Conservation (phyloP, 1,140 invertebrate genomes). For the Copidosoma floridanum region DNA sequence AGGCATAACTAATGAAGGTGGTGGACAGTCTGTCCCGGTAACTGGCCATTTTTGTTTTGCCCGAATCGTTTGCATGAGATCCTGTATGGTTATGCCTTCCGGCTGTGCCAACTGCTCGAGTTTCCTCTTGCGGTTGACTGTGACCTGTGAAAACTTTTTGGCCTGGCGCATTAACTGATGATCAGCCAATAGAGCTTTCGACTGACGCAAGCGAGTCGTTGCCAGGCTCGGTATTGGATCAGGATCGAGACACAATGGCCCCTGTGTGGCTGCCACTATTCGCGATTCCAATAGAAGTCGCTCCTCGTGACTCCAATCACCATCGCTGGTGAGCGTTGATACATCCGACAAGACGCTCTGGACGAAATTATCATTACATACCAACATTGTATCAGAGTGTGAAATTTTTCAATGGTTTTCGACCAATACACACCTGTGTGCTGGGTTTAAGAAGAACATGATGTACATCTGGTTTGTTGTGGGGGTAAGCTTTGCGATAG, state of each 20-base stretch:
- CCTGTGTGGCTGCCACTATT: constrained; percentile 77
- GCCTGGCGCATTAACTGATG: constrained; percentile 72
- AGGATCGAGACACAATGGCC: constrained; percentile 84
- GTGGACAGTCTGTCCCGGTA: constrained; percentile 48
- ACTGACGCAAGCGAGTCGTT: constrained; percentile 71
- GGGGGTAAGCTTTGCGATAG: constrained; percentile 74
- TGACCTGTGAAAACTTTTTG: constrained; percentile 70
- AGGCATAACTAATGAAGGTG: constrained; percentile 48
- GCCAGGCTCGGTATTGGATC: constrained; percentile 75
- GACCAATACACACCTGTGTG: constrained; percentile 71
- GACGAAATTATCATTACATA: neutral
- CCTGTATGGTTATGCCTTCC: constrained; percentile 72
- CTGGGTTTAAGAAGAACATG: constrained; percentile 87
- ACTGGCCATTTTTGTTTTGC: constrained; percentile 36
- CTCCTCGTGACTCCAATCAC: constrained; percentile 76
- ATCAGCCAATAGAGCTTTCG: constrained; percentile 72
- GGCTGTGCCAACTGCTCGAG: constrained; percentile 79
- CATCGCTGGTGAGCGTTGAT: constrained; percentile 65
- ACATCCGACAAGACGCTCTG: constrained; percentile 76
- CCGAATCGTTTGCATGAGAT: constrained; percentile 59
- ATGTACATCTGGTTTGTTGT: constrained; percentile 71
- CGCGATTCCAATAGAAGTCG: constrained; percentile 77
- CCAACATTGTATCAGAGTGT: neutral
- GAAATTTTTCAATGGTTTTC: neutral
- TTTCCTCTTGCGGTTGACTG: constrained; percentile 83